phyloP scores from a whole-genome alignment of 2,113 vertebrate species.

The Gyps fulvus region DNA sequence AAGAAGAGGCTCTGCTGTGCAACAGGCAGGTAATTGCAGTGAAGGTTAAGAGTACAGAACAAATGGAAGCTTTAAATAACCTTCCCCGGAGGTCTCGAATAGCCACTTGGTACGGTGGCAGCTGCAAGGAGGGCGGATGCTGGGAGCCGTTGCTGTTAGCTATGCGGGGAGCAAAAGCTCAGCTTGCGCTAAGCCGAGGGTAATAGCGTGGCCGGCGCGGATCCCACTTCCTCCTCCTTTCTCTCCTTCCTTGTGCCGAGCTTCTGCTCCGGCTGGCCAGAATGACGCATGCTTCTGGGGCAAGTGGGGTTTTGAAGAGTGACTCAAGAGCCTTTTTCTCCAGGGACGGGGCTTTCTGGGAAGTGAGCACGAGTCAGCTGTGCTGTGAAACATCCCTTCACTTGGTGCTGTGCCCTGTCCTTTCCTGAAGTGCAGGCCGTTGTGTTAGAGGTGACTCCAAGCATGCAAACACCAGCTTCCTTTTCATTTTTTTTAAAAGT shows the following conservation, averaged over 20 bases:
- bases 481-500: background rate
- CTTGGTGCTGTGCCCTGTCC: rapidly evolving
- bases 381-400: background rate
- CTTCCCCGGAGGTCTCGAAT: background rate
- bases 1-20: background rate
- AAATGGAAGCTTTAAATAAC: background rate
- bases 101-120: background rate
- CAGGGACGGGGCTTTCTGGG: background rate
- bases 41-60: background rate
- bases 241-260: background rate
- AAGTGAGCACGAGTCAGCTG: rapidly evolving
- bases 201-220: rapidly evolving
- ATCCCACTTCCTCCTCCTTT: background rate
- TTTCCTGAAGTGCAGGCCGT: background rate
- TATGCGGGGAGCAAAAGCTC: background rate
- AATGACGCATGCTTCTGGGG: background rate
- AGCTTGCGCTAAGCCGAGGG: background rate
- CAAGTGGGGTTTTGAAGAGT: background rate
- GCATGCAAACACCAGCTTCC: conserved; percentile 22
- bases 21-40: background rate
- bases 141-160: background rate
- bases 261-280: background rate
- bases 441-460: conserved; percentile 58
- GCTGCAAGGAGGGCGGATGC: background rate
- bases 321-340: background rate